Conservation (phyloP, 2,888 invertebrate species). For the Idaea straminata region DNA sequence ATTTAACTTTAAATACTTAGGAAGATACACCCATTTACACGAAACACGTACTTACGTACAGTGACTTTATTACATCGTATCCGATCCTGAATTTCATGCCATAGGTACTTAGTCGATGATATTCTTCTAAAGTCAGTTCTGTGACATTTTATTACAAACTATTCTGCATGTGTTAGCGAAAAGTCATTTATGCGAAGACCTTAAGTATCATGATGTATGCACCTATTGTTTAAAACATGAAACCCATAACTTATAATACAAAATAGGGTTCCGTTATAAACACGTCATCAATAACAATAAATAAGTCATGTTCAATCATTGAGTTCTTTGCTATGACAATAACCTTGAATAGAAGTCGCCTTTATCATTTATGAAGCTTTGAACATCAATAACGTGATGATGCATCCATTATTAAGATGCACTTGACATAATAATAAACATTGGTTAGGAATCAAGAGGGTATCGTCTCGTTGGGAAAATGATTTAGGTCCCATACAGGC, state of each 20-base stretch:
- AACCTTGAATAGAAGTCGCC: background rate
- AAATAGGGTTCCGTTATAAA: background rate
- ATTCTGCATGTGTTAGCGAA: no score
- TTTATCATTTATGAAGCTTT: background rate
- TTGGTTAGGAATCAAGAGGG: background rate
- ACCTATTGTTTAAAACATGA: background rate
- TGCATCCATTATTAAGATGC: background rate
- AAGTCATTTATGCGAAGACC: no score
- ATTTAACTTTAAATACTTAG: no score
- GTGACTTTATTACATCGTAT: no score
- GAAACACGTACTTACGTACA: no score
- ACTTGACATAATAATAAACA: slow-evolving; percentile 2
- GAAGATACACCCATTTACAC: no score
- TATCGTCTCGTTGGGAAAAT: background rate
- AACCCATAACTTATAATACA: background rate
- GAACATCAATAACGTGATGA: background rate
- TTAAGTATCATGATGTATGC: no score
- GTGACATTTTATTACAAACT: no score
- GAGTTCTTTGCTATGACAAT: background rate
- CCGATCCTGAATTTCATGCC: no score
- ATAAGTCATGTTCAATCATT: background rate
- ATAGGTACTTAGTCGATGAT: no score
- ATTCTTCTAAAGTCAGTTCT: no score
- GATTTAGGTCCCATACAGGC: slow-evolving; percentile 5
- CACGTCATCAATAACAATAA: background rate